Conservation (phyloP, 1,140 invertebrate genomes). For the Pygmarrhopalites habei region DNA sequence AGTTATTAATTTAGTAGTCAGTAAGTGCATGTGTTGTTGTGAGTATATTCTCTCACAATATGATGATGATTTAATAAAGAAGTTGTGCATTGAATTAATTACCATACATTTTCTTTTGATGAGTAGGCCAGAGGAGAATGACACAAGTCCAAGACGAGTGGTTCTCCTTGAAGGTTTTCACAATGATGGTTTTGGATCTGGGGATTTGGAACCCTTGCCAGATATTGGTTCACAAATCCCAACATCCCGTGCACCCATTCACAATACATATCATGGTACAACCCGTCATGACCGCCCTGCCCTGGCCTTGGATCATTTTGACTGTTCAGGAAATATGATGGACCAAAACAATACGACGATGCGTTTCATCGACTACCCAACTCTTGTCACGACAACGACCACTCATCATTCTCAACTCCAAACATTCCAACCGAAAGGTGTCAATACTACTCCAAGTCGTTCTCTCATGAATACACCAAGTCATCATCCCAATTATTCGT, state of each 20-base stretch:
- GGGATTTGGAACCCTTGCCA: constrained; percentile 7
- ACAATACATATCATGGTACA: constrained; percentile 86
- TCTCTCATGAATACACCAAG: constrained; percentile 23
- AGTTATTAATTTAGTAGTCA: too few species aligned
- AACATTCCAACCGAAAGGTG: constrained; percentile 15
- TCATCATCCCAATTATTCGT: constrained; percentile 17
- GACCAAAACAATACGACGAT: constrained; percentile 56
- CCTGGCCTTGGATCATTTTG: constrained; percentile 49
- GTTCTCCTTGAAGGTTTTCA: constrained; percentile 30
- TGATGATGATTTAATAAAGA: too few species aligned
- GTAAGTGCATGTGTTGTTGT: too few species aligned
- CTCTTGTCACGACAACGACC: constrained; percentile 35
- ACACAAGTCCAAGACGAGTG: constrained; percentile 26
- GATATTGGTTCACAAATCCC: constrained; percentile 43
- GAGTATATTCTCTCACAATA: too few species aligned
- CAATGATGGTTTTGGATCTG: constrained; percentile 35
- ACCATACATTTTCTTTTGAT: too few species aligned
- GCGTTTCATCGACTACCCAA: constrained; percentile 60
- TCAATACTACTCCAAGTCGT: constrained; percentile 22
- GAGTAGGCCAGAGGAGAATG: constrained; percentile 10
- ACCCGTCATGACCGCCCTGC: constrained; percentile 64
- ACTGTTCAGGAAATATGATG: constrained; percentile 33
- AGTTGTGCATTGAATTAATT: too few species aligned
- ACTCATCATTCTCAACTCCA: constrained; percentile 16
- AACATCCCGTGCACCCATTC: too few species aligned